Percentiles rank a stretch among this genome's conserved stretches.
Evolutionary conservation across 2,113 vertebrate genomes (phyloP).

Genomic region (Dendrocopos noguchii): DNA sequence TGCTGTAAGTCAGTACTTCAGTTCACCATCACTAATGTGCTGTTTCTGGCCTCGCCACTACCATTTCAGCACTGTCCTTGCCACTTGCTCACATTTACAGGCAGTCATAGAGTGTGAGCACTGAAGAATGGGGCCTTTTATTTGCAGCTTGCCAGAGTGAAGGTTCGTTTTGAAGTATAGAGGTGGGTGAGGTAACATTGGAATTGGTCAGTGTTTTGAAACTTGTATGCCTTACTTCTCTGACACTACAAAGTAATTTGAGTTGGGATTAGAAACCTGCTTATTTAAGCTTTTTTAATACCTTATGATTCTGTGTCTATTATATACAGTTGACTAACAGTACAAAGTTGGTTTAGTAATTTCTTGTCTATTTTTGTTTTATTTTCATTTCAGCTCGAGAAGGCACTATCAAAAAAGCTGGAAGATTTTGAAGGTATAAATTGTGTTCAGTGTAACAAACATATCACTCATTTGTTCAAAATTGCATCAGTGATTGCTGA

Average conservation of each 20-base stretch:
- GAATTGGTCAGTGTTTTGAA: background rate
- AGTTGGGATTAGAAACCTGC: background rate
- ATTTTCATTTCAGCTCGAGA: conserved; percentile 83
- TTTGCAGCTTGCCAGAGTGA: background rate
- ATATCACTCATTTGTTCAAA: background rate
- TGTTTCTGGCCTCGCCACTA: background rate
- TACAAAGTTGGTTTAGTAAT: background rate
- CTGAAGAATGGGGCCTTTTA: background rate
- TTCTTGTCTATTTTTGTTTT: conserved; percentile 32
- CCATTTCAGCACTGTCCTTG: background rate
- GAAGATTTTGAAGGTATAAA: conserved; percentile 91
- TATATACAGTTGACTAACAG: background rate
- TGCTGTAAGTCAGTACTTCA: background rate
- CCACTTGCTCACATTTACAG: background rate
- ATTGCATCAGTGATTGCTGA: background rate
- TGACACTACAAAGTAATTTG: background rate
- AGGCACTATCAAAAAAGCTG: conserved; percentile 89
- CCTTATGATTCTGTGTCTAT: background rate
- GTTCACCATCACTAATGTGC: background rate
- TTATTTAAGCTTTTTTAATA: background rate
- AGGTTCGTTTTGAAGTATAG: background rate
- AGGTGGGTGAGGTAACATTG: background rate
- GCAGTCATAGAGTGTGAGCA: background rate
- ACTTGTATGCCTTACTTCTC: background rate
- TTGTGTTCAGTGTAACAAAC: background rate